Percentiles rank a stretch among this genome's conserved stretches.
These are phyloP conservation scores for Agriotes lineatus DNA, from an alignment of 2,888 invertebrate species.

Conservation along the genomic window DNA sequence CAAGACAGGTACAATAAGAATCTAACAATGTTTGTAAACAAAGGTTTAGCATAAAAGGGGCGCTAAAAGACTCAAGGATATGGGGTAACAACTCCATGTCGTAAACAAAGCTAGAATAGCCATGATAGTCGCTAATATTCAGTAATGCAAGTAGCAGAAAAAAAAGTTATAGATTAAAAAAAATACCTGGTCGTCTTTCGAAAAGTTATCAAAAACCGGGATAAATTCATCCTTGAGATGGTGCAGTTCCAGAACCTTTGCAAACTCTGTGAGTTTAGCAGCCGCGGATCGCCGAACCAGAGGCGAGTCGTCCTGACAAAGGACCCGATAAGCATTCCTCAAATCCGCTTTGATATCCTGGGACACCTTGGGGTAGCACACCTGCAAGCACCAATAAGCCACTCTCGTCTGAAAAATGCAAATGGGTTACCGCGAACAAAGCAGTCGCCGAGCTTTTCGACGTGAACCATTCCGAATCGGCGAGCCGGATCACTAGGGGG, in stretches of 20 bases:
- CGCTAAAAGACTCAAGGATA: too few relatives aligned
- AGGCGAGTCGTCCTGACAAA: constrained; percentile 60
- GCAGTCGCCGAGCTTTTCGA: constrained; percentile 46
- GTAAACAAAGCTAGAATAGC: too few relatives aligned
- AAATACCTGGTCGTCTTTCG: constrained; percentile 59
- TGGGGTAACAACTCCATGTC: too few relatives aligned
- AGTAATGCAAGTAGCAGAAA: too few relatives aligned
- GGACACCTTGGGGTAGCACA: constrained; percentile 56
- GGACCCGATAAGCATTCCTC: constrained; percentile 54
- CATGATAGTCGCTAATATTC: too few relatives aligned
- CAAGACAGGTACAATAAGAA: too few relatives aligned
- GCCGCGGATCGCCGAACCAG: constrained; percentile 58
- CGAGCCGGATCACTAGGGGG: constrained; percentile 54
- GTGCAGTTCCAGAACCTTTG: constrained; percentile 55
- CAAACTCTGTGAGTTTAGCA: constrained; percentile 54
- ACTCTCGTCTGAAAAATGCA: too few relatives aligned
- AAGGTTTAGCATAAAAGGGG: too few relatives aligned
- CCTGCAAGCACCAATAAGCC: too few relatives aligned
- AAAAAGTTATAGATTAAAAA: too few relatives aligned
- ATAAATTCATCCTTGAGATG: constrained; percentile 57
- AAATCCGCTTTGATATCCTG: constrained; percentile 55
- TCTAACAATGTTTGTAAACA: too few relatives aligned
- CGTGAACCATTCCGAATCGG: constrained; percentile 52
- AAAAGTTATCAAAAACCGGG: constrained; percentile 57
- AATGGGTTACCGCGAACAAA: constrained; percentile 44